Base-by-base conservation (phyloP, 2,797 vertebrate species). In the Anguilla obscura region DNA sequence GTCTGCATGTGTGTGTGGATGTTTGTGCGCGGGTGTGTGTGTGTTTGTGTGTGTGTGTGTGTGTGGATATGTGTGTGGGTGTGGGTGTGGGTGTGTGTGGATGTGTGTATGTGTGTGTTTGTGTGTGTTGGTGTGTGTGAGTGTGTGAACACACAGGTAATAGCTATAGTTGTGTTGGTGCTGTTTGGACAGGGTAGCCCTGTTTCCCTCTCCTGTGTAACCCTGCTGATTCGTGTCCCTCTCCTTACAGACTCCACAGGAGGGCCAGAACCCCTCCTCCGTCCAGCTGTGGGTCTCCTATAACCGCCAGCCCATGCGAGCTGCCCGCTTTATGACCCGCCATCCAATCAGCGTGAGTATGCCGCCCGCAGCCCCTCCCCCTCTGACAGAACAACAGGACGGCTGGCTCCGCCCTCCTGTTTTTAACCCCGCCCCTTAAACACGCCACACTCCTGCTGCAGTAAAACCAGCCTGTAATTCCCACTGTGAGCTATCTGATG, bases 201-300 rank as follows among this genome's bases (percentile, higher is more conserved):
- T 50, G 18, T 24, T 9, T 0, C 30, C 4, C 50, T 45, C 1
- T 24, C 16, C 21, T 6, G 21, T 45, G 79, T 82, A n/a, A 50
- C 40, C 79, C 40, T 45, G 79, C 2, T 52, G 56, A 30, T 76
- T 18, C 27, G 12, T 60, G 58, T 69, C 85, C 50, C 91, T 82
- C 40, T 45, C 18, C 0, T 82, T 82, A 0, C 95, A 99, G 99
- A 96, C 87, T 87, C 93, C 96, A 86, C 87, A 93, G 0, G 98
- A 96, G 83, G 96, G 95, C 90, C 97, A 94, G 0, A 95, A 97
- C 27, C 94, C 95, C 0, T 92, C 96, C 0, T 97, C 97, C 0
- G 97, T 98, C 85, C 99, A 99, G 95, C 97, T 99, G 89, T 99
- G 99, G 98, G 98, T 99, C 74, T 99, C 99, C 87, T 99, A 98